Percentiles rank a stretch among this genome's conserved stretches.
Conservation (phyloP, 2,797 vertebrate genomes). For the Lepilemur septentrionalis region DNA sequence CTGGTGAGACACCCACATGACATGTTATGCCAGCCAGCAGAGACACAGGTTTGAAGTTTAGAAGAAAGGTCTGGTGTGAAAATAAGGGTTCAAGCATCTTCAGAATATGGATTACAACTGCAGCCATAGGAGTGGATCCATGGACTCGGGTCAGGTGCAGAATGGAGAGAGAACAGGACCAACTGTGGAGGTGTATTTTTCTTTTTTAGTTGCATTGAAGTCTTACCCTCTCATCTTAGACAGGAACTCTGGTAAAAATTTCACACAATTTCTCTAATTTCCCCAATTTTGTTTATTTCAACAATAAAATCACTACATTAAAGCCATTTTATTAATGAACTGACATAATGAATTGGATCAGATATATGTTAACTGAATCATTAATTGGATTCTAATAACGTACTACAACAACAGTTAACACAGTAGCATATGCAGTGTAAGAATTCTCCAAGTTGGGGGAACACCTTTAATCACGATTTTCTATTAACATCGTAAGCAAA, state of each 20-base stretch:
- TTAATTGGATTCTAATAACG: neutral
- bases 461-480: neutral
- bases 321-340: slow-evolving; percentile 19
- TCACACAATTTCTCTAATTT: neutral
- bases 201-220: neutral
- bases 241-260: neutral
- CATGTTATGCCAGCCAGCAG: no score
- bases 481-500: slow-evolving; percentile 49
- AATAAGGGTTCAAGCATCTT: neutral
- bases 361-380: neutral
- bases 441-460: neutral
- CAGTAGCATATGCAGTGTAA: neutral
- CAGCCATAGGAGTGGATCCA: neutral
- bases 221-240: neutral
- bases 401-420: neutral
- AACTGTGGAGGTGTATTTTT: neutral
- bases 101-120: neutral
- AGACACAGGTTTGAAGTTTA: neutral
- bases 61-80: neutral
- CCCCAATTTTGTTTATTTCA: slow-evolving; percentile 56
- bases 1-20: neutral
- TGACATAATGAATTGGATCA: slow-evolving; percentile 26
- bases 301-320: slow-evolving; percentile 42
- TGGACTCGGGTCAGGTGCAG: neutral
- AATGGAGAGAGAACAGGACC: neutral